Evolutionary conservation across 1,140 invertebrate genomes (phyloP), one percentile per base, ranked within the genome.

Genomic region (Camponotus floridanus): DNA sequence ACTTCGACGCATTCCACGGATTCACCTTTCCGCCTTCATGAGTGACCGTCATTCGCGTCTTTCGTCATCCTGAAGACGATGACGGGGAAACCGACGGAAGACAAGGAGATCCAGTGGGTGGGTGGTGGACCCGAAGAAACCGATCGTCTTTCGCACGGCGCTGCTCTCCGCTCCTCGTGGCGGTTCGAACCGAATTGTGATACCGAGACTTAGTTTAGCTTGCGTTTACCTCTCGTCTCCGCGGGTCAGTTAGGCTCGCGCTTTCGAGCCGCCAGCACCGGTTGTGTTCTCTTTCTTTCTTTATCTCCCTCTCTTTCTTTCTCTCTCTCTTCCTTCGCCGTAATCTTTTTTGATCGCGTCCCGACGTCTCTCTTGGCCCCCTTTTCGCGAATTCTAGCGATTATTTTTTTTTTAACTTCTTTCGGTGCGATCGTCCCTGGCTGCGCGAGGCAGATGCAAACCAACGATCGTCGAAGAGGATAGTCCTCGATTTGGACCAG

Each of bases 261-360:
- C 94, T 94, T 94, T 92, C 93, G 90, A 93, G 90, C 92, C 80
- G 93, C 91, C 90, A 94, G 89, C 93, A 94, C 88, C 89, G 87
- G 59, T 33, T 45, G 81, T 70, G 65, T 74, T 79, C 62, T 70
- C 31, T 71, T 68, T 55, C 31, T 84, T n/a, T 70, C 26, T 74
- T 61, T 80, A 65, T 80, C 51, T 45, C 18, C 8, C 31, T 71
- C 64, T 81, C 48, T 26, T 26, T 33, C 21, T 84, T 13, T 68
- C 48, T 67, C 70, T 65, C 64, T 80, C 48, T 39, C 21, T 9
- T 21, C 48, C 15, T 51, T 15, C 4, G 15, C 26, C 18, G 48
- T 83, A 42, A 65, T 78, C 62, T 15, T 45, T 36, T 36, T n/a
- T 73, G 68, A 79, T 79, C 61, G 76, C 15, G 51, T 15, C 5